Evolutionary conservation across 2,888 invertebrate species (phyloP), one percentile per base, ranked within the genome.

Genomic region (Terebella lapidaria): DNA sequence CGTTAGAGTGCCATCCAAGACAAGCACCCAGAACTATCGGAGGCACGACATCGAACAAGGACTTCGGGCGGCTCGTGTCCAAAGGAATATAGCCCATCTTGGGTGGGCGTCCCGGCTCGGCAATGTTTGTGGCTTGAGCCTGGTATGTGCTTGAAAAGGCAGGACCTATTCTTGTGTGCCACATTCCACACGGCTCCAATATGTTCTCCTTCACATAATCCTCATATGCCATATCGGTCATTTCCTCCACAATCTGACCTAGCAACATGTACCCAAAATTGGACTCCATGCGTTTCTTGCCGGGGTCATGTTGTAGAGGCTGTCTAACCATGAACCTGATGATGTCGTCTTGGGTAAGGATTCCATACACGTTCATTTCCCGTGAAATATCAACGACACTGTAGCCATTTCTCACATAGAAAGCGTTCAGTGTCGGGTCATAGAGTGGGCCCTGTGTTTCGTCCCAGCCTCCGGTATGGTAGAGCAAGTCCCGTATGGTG

Each of bases 391-490:
- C 71, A 3, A 70, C 68, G n/a, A 74, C 68, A 2, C 66, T 63
- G 46, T 70, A 63, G 5, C 70, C 70, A 10, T 68, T 64, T 18
- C 65, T 60, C 0, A 70, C 63, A 35, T 73, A 70, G n/a, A 70
- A 59, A 27, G 70, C 63, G 64, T 76, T 77, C 42, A 61, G 46
- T 35, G 76, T 65, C 3, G 73, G 73, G 57, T 75, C 75, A 30
- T 62, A 69, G 10, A 74, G 54, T 18, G 70, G 68, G 2, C 67
- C 69, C n/a, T 66, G 64, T 30, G 66, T 62, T 2, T 68, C 64
- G 58, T 76, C 73, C 75, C 75, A 77, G 1, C 77, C 77, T 4
- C 71, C 74, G 3, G 71, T 70, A 63, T 76, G 74, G 10, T 70
- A 71, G 1, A 77, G 67, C 25, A 77, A 65, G 58, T 77, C 69